Conservation (phyloP, 2,888 invertebrate species). For the Laspeyria flexula region DNA sequence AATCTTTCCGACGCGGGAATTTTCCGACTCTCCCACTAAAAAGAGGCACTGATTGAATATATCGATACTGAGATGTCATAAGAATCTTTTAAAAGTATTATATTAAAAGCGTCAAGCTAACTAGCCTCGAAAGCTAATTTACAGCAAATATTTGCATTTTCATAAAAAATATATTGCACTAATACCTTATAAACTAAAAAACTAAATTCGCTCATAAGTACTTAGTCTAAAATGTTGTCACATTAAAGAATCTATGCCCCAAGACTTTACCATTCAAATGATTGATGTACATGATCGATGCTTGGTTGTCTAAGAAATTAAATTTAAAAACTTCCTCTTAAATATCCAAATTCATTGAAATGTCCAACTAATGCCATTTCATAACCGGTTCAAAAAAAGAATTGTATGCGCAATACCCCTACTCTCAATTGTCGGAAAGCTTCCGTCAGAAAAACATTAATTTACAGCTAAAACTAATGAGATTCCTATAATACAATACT, state of each 20-base stretch:
- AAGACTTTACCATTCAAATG: slow-evolving; percentile 42
- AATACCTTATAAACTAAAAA: slow-evolving; percentile 20
- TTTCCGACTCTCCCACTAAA: no score
- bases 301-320: background rate
- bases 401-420: no score
- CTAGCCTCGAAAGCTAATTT: background rate
- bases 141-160: background rate
- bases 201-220: slow-evolving; percentile 28
- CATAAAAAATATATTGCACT: slow-evolving; percentile 44
- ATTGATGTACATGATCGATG: slow-evolving; percentile 33
- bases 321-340: no score
- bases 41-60: no score
- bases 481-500: slow-evolving; percentile 34
- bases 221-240: slow-evolving; percentile 19
- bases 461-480: slow-evolving; percentile 29
- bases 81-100: no score
- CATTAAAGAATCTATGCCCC: slow-evolving; percentile 58
- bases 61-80: no score
- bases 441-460: background rate
- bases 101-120: no score
- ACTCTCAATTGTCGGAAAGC: no score
- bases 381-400: no score
- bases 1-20: no score
- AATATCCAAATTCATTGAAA: no score
- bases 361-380: no score